Evolutionary conservation across 1,140 invertebrate genomes (phyloP).

Genomic region (Brachionus angularis): DNA sequence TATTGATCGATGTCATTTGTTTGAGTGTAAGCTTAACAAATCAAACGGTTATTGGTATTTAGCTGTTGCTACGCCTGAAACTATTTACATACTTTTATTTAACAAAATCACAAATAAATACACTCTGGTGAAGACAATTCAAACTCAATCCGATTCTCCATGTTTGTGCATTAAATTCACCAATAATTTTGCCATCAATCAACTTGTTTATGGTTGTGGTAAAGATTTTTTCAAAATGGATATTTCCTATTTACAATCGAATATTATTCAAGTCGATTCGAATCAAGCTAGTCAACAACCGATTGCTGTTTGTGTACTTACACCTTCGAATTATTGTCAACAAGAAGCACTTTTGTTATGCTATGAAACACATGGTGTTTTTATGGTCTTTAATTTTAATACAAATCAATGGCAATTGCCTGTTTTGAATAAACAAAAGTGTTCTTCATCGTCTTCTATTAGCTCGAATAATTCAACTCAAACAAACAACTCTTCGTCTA

Average conservation of each 20-base stretch:
- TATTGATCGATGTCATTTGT: conserved; percentile 37
- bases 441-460: conserved; percentile 26
- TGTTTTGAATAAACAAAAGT: neutral
- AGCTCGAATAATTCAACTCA: neutral
- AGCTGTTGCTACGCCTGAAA: conserved; percentile 34
- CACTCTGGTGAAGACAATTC: conserved; percentile 39
- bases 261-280: conserved; percentile 3
- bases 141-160: conserved; percentile 25
- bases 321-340: conserved; percentile 32
- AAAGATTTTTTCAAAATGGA: conserved; percentile 42
- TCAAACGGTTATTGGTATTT: conserved; percentile 38
- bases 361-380: conserved; percentile 24
- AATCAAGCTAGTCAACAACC: neutral
- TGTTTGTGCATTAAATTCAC: conserved; percentile 41
- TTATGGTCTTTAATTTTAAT: conserved; percentile 36
- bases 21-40: conserved; percentile 28
- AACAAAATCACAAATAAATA: conserved; percentile 40
- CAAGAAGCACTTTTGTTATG: conserved; percentile 28
- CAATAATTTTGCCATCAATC: conserved; percentile 30
- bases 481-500: neutral
- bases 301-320: conserved; percentile 12
- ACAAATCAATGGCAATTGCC: conserved; percentile 38
- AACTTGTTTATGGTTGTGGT: conserved; percentile 35
- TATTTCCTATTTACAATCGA: conserved; percentile 20
- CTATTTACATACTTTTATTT: conserved; percentile 26